Percentiles rank a stretch among this genome's conserved stretches.
Evolutionary conservation across 2,113 vertebrate species (phyloP).

Genomic region (Platichthys flesus): DNA sequence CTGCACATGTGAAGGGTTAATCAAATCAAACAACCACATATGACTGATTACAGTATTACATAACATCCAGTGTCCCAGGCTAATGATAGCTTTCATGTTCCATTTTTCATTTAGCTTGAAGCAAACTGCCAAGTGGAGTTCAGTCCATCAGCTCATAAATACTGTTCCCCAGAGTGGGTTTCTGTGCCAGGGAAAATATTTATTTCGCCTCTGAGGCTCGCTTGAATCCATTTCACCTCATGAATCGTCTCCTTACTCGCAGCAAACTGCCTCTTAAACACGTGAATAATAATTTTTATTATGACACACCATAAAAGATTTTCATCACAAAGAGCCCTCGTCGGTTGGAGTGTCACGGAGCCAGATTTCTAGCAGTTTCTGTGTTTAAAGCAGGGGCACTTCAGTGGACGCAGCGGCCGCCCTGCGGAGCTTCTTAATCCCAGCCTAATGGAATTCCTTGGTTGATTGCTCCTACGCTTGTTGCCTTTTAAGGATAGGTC

Average conservation of each 20-base stretch:
- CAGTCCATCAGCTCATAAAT: conserved; percentile 56
- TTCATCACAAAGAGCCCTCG: not conserved
- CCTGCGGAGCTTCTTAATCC: conserved; percentile 75
- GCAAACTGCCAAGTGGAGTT: conserved; percentile 48
- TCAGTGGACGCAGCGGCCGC: conserved; percentile 35
- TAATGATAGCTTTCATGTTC: conserved; percentile 39
- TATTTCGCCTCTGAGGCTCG: not conserved
- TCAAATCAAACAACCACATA: not conserved
- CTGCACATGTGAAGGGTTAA: not conserved
- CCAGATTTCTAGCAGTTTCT: conserved; percentile 31
- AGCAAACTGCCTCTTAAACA: not conserved
- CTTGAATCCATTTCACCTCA: not conserved
- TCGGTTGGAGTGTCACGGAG: not conserved
- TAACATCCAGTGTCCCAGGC: conserved; percentile 10
- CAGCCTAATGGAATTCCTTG: conserved; percentile 78
- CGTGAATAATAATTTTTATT: not conserved
- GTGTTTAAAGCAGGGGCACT: conserved; percentile 52
- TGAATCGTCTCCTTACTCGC: not conserved
- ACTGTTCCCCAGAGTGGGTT: conserved; percentile 38
- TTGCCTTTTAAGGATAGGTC: conserved; percentile 86
- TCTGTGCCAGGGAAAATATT: conserved; percentile 65
- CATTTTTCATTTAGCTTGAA: conserved; percentile 46
- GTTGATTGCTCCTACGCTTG: conserved; percentile 79
- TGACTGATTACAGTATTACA: conserved; percentile 9
- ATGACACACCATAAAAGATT: not conserved